Conservation (phyloP, 2,113 vertebrate genomes). For the Tonatia bakeri region DNA sequence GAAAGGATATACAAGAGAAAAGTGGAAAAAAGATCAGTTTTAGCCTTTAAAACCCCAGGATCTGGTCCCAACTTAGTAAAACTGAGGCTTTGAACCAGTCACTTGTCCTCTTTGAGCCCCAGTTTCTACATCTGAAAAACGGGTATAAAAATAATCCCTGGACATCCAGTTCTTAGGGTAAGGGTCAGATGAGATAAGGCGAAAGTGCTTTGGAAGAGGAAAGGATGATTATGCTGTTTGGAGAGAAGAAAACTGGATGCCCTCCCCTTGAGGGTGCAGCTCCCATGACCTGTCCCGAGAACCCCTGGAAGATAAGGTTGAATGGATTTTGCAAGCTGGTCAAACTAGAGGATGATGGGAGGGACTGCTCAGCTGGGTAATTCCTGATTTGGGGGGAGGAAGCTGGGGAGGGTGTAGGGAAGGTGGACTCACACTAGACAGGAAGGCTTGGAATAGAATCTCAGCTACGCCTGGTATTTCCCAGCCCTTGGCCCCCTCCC, state of each 20-base stretch:
- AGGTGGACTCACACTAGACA: slow-evolving; percentile 54
- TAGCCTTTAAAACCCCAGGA: background rate
- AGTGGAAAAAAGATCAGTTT: background rate
- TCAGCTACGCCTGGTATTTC: slow-evolving; percentile 77
- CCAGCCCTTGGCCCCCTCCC: slow-evolving; percentile 66
- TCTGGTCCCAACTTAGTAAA: background rate
- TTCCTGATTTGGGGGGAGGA: slow-evolving; percentile 63
- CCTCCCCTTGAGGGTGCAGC: background rate
- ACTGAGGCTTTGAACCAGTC: background rate
- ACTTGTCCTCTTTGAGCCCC: background rate
- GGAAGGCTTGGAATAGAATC: slow-evolving; percentile 78
- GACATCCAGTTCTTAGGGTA: background rate
- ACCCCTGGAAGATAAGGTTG: slow-evolving; percentile 34
- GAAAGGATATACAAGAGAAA: background rate
- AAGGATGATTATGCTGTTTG: background rate
- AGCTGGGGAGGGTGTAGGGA: slow-evolving; percentile 52
- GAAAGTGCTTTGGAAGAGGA: background rate
- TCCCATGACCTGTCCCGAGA: background rate
- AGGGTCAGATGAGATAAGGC: background rate
- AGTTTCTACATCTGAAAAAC: background rate
- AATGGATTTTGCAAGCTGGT: slow-evolving; percentile 66
- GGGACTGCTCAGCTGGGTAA: slow-evolving; percentile 16
- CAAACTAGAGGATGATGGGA: slow-evolving; percentile 36
- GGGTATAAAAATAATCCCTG: background rate
- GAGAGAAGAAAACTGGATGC: background rate